Conservation (phyloP, 2,797 vertebrate genomes). For the Malurus leucopterus region DNA sequence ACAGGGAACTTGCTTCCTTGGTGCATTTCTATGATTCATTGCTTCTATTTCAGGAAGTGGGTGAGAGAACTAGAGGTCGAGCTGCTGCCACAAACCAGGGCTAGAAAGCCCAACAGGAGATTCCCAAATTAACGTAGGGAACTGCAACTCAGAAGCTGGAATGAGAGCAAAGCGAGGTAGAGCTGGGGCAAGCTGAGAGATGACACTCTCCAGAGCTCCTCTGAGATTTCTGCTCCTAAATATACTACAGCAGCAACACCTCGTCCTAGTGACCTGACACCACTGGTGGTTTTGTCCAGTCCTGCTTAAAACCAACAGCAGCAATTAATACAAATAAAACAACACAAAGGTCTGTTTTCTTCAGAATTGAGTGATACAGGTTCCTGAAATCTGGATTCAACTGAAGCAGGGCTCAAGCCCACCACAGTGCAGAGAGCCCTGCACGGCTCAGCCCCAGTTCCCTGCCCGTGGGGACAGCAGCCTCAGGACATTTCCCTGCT, state of each 20-base stretch:
- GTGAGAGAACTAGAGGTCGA: background rate
- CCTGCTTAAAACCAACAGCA: background rate
- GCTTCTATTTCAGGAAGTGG: slow-evolving; percentile 27
- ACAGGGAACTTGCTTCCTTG: background rate
- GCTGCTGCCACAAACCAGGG: background rate
- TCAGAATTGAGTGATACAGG: background rate
- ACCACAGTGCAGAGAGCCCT: accelerated
- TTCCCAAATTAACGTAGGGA: slow-evolving; percentile 30
- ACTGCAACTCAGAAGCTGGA: background rate
- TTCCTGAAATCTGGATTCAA: background rate
- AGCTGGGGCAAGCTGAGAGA: background rate
- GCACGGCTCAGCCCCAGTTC: background rate
- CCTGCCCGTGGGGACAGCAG: accelerated
- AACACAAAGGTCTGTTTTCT: background rate
- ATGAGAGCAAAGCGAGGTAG: background rate
- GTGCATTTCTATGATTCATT: background rate
- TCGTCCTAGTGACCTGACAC: background rate
- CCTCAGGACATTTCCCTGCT: background rate
- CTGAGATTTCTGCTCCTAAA: slow-evolving; percentile 23
- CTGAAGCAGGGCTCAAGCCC: background rate
- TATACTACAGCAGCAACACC: background rate
- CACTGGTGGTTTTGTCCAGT: background rate
- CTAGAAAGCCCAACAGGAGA: slow-evolving; percentile 43
- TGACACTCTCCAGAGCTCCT: background rate
- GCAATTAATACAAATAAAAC: background rate